Evolutionary conservation across 2,113 vertebrate genomes (phyloP).

Genomic region (Rhadina sibilatrix): DNA sequence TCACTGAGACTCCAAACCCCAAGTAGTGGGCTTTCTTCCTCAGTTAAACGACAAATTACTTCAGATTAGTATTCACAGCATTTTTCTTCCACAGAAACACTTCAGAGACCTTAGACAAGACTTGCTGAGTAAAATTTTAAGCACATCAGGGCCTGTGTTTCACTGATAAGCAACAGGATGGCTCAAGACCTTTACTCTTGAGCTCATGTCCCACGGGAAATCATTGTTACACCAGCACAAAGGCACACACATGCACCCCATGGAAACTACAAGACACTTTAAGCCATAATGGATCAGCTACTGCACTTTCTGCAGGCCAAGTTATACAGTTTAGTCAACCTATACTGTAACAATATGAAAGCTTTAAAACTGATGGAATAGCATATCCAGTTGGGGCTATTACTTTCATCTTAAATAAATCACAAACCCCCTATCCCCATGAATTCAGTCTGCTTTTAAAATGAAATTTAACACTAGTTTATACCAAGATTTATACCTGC

Average conservation of each 20-base stretch:
- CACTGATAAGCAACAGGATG: neutral
- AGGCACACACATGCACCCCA: neutral
- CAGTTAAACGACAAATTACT: neutral
- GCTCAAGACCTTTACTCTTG: neutral
- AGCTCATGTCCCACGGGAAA: neutral
- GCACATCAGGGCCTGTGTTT: neutral
- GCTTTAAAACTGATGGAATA: neutral
- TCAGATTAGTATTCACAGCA: neutral
- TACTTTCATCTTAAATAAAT: neutral
- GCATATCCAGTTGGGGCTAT: neutral
- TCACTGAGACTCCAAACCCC: neutral
- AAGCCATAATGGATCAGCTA: neutral
- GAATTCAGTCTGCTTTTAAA: neutral
- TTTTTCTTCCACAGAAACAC: neutral
- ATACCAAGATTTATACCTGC: neutral
- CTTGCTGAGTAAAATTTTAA: neutral
- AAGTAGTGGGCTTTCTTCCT: neutral
- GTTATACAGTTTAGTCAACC: neutral
- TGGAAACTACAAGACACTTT: neutral
- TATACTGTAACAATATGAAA: neutral
- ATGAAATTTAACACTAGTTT: neutral
- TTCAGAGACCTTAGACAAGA: neutral
- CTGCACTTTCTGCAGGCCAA: neutral
- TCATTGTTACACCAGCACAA: neutral
- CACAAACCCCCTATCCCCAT: neutral